Evolutionary conservation across 1,140 invertebrate species (phyloP).

Genomic region (Potamilus streckersoni): DNA sequence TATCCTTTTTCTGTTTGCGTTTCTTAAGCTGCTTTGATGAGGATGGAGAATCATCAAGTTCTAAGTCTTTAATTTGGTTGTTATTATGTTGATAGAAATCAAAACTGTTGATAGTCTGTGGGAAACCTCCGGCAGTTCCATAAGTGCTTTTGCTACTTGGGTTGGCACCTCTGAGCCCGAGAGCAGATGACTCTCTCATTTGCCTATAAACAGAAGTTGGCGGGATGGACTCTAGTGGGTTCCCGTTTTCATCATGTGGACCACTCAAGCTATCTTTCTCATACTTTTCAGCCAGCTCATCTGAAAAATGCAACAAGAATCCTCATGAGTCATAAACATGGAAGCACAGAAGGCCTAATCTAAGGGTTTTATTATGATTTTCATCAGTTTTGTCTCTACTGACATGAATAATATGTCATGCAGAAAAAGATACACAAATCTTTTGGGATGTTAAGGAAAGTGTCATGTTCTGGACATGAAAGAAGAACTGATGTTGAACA

Average conservation of each 20-base stretch:
- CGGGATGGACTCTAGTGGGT: conserved; percentile 21
- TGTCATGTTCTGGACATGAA: too few relatives aligned
- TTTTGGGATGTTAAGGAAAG: too few relatives aligned
- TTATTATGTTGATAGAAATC: conserved; percentile 1
- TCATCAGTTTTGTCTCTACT: too few relatives aligned
- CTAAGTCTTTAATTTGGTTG: background rate
- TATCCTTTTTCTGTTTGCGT: conserved; percentile 29
- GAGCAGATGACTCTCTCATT: conserved; percentile 44
- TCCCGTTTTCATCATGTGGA: conserved; percentile 30
- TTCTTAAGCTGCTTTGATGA: conserved; percentile 13
- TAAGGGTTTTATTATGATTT: too few relatives aligned
- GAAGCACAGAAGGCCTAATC: too few relatives aligned
- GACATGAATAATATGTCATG: too few relatives aligned
- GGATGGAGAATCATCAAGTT: conserved; percentile 1
- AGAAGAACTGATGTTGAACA: too few relatives aligned
- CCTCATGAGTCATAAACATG: too few relatives aligned
- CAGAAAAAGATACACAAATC: too few relatives aligned
- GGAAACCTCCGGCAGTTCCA: background rate
- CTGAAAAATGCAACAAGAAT: conserved; percentile 8
- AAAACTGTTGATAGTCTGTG: background rate
- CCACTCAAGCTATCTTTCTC: background rate
- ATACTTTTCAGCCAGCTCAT: conserved; percentile 26
- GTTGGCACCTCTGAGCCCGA: conserved; percentile 11
- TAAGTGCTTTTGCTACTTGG: conserved; percentile 1
- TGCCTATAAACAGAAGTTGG: conserved; percentile 34